Evolutionary conservation across 2,113 vertebrate species (phyloP).

Genomic region (Phrynosoma platyrhinos): DNA sequence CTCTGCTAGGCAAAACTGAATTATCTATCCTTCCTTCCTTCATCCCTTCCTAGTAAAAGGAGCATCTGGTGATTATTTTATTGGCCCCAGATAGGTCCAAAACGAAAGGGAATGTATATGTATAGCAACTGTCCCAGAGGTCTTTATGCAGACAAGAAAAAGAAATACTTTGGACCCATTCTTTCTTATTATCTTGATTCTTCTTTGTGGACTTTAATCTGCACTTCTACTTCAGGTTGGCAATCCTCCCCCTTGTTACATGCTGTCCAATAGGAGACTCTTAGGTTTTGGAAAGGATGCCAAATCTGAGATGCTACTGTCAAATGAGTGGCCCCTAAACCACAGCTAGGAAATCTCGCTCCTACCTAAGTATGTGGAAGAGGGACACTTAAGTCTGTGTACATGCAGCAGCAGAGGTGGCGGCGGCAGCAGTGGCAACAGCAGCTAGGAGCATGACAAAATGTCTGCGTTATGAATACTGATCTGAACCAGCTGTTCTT

Average conservation of each 20-base stretch:
- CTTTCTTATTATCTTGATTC: neutral
- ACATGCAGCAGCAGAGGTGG: constrained; percentile 45
- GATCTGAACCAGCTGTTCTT: constrained; percentile 49
- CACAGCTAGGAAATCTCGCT: neutral
- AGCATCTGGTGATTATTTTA: constrained; percentile 49
- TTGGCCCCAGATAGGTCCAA: constrained; percentile 29
- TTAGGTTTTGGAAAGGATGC: constrained; percentile 3
- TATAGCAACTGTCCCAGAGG: constrained; percentile 40
- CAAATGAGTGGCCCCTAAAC: neutral
- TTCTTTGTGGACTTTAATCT: neutral
- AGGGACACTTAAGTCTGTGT: neutral
- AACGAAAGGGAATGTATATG: constrained; percentile 22
- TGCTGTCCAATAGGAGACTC: neutral
- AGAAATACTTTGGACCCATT: constrained; percentile 14
- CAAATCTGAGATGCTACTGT: neutral
- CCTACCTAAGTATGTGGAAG: constrained; percentile 1
- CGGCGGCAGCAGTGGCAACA: constrained; percentile 38
- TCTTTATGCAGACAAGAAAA: constrained; percentile 45
- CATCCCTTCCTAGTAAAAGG: constrained; percentile 8
- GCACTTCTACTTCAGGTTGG: neutral
- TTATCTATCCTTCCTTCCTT: constrained; percentile 6
- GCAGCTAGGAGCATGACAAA: constrained; percentile 47
- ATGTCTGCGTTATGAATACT: constrained; percentile 47
- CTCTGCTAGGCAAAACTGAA: neutral
- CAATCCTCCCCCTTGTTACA: neutral